A percentile compares a stretch with the other conserved stretches of the same genome.
phyloP scores from a whole-genome alignment of 2,113 vertebrate species.

The Podarcis raffonei region DNA sequence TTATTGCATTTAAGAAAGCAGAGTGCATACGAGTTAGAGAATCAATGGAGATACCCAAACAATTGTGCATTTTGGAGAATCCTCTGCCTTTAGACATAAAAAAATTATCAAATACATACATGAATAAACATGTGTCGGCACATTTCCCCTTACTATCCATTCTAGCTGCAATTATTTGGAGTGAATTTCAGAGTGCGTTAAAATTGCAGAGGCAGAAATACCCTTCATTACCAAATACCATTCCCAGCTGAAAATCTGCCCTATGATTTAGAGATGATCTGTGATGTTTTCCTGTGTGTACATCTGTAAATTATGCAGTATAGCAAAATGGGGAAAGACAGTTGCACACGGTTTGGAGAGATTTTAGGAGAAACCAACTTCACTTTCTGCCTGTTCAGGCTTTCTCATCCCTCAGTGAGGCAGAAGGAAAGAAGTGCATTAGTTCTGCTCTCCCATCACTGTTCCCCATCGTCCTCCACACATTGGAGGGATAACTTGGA shows the following conservation, averaged over 20 bases:
- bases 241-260: neutral
- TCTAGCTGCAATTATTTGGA: neutral
- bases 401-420: neutral
- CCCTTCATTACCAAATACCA: neutral
- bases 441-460: neutral
- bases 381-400: neutral
- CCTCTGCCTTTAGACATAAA: neutral
- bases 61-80: conserved; percentile 26
- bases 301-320: neutral
- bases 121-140: neutral
- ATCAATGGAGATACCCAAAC: conserved; percentile 7
- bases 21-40: conserved; percentile 8
- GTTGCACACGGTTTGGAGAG: neutral
- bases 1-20: conserved; percentile 35
- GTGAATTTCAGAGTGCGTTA: neutral
- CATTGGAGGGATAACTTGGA: no score
- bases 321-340: neutral
- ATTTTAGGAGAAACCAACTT: neutral
- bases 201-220: neutral
- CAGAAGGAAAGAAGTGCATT: neutral
- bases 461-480: no score
- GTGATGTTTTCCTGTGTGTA: no score
- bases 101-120: no score
- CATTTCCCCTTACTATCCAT: neutral
- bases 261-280: neutral